Base-by-base conservation (phyloP, 2,888 invertebrate genomes). In the Blastobasis lacticolella region DNA sequence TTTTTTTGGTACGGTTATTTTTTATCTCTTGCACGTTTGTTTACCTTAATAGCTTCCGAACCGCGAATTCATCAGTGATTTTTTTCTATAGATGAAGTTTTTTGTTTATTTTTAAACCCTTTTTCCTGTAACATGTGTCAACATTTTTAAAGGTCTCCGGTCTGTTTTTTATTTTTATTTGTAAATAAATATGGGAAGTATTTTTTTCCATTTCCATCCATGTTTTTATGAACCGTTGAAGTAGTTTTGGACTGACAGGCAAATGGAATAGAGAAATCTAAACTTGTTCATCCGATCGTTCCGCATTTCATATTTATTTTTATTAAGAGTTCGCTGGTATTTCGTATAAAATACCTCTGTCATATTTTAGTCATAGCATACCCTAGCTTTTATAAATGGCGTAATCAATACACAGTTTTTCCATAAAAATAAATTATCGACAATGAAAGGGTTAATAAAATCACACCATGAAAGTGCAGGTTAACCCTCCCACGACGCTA, bases 401-500 rank as follows among this genome's bases (percentile, higher is more conserved):
- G 7, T 10, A 10, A 51, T 48, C 37, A 23, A 23, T 23, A 23
- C 2, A 23, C 23, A 23, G 23, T 23, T 2, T 23, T 23, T 23
- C 3, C 3, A 23, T 23, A 23, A 23, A 23, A 23, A 23, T 2
- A 23, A 23, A 23, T 23, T 23, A 23, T 23, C 23, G 23, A 23
- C 23, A 23, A 23, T 9, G 10, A 45, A 37, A 45, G 45, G 37
- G 10, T 42, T n/a, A 51, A 50, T 54, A 51, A 55, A 53, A 49
- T 46, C 23, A 43, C 36, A 40, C 41, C 40, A 38, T 50, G 52
- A 53, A 54, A 47, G 45, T 47, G 44, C 44, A 42, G 47, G 48
- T 46, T 62, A 69, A 71, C 75, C 75, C 76, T 74, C 77, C 75
- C 69, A 75, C 73, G 67, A 57, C 54, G 64, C 37, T 38, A 63